Evolutionary conservation across 2,113 vertebrate species (phyloP), one percentile per base, ranked within the genome.

Genomic region (Ariopsis seemanni): DNA sequence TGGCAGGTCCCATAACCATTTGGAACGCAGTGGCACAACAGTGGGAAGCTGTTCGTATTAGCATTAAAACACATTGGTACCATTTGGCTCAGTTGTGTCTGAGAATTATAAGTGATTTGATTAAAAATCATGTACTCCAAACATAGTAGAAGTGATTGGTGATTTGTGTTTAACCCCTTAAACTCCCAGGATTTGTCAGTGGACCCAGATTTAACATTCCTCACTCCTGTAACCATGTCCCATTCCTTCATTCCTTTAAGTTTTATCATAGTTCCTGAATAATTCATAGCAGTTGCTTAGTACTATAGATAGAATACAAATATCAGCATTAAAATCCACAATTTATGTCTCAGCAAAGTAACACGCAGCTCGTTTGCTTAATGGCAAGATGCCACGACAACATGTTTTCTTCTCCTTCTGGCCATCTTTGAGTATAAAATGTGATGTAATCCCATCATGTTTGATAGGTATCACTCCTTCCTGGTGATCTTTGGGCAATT

Each of bases 1-100:
- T 85, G 78, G 65, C 60, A 69, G 85, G 63, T 83, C 79, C 53
- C 9, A 53, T 82, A 82, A 81, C 20, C 10, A 30, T 81, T 86
- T 71, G 52, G 50, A 58, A 81, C 4, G 14, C 50, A 58, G 17
- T 71, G 17, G 30, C 52, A 71, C 52, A 71, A 79, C 63, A 50
- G 65, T 25, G 30, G 62, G 20, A 67, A 71, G 52, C 30, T 57
- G 27, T 27, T 53, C 27, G 20, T n/a, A 52, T 87, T 87, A 82
- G 65, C 57, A 30, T 57, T 74, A 57, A 50, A 82, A 52, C 17
- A 15, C 62, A 69, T 22, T 67, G 20, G 52, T 57, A 53, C 30
- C 27, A 57, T 86, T 86, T 86, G 75, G 62, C 75, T 55, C 55
- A 10, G 20, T 27, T 15, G 27, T 57, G 52, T 42, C 48, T 48